Percentiles rank a stretch among this genome's conserved stretches.
These are phyloP conservation scores for Conops quadrifasciatus DNA, from an alignment of 2,888 invertebrate genomes.

Conservation along the genomic window DNA sequence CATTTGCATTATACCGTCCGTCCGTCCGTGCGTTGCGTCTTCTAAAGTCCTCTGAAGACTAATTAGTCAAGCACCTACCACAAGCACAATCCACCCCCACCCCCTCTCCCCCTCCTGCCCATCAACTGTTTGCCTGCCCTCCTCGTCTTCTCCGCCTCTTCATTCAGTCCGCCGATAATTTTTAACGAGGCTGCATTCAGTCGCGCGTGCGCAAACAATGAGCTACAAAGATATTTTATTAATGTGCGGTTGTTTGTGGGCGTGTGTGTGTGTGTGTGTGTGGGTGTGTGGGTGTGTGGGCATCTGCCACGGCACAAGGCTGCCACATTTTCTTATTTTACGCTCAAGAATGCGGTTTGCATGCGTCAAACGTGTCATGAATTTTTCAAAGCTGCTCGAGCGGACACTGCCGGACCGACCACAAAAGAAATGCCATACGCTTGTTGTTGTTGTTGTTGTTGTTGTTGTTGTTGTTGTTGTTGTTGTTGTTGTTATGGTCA, in stretches of 20 bases:
- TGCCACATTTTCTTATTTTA: constrained; percentile 8
- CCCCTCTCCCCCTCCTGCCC: not conserved
- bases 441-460: not conserved
- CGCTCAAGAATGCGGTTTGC: constrained; percentile 22
- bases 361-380: constrained; percentile 24
- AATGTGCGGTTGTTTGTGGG: not conserved
- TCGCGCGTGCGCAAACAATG: constrained; percentile 22
- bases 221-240: not conserved
- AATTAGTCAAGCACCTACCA: constrained; percentile 18
- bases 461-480: not conserved
- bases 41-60: not conserved
- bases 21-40: too few relatives aligned
- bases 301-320: not conserved
- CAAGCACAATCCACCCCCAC: not conserved
- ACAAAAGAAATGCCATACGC: constrained; percentile 18
- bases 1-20: not conserved
- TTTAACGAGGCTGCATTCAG: not conserved
- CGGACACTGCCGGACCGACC: not conserved
- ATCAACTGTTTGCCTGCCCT: constrained; percentile 10
- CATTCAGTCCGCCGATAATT: not conserved
- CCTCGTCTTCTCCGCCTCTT: constrained; percentile 12
- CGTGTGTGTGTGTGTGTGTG: not conserved
- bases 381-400: constrained; percentile 6
- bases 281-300: not conserved
- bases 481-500: not conserved